These are phyloP conservation scores for Rhopalosiphum nymphaeae DNA, from an alignment of 2,888 invertebrate species.

Conservation along the genomic window DNA sequence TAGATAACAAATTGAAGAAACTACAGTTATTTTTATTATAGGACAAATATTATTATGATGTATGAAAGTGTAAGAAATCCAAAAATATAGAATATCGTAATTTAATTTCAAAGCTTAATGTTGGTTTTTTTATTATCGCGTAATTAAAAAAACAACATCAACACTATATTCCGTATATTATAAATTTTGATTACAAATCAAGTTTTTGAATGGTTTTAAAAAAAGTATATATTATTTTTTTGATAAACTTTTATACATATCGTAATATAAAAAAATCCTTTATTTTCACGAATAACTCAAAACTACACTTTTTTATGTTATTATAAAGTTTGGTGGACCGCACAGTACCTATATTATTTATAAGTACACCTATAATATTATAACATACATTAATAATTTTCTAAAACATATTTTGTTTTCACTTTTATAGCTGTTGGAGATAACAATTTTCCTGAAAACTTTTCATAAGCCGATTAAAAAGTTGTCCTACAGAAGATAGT, in stretches of 20 bases:
- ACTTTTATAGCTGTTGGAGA: not conserved
- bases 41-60: not conserved
- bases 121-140: not conserved
- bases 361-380: not conserved
- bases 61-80: not conserved
- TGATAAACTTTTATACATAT: not conserved
- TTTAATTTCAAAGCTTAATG: not conserved
- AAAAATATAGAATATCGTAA: not conserved
- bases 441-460: conserved; percentile 42
- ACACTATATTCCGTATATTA: not conserved
- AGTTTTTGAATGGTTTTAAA: not conserved
- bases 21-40: not conserved
- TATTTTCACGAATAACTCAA: not conserved
- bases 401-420: conserved; percentile 16
- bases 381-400: conserved; percentile 2
- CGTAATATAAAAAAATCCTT: not conserved
- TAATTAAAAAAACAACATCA: not conserved
- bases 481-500: conserved; percentile 30
- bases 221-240: not conserved
- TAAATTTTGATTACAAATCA: not conserved
- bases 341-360: not conserved
- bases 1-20: not conserved
- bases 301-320: not conserved
- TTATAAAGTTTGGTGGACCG: not conserved
- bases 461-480: conserved; percentile 51